Evolutionary conservation across 2,113 vertebrate species (phyloP).

Genomic region (Grantiella picta): DNA sequence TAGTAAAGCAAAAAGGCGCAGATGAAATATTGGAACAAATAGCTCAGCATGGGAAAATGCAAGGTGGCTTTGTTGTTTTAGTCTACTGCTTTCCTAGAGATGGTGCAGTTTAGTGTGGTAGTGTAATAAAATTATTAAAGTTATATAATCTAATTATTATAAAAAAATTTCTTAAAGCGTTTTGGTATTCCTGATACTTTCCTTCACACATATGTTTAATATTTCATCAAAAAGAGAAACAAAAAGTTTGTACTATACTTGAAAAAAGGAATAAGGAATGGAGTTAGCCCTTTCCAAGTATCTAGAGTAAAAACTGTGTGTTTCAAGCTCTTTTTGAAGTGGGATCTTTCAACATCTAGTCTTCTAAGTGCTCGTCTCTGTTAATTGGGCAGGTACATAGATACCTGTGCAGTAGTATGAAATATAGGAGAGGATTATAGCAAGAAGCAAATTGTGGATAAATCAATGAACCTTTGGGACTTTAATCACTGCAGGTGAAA

Average conservation of each 20-base stretch:
- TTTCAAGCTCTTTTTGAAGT: constrained; percentile 33
- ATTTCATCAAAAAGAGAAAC: constrained; percentile 37
- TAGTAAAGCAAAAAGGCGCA: background rate
- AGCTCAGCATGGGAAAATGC: background rate
- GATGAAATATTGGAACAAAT: background rate
- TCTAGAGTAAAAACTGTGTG: background rate
- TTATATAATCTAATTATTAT: background rate
- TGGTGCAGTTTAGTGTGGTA: background rate
- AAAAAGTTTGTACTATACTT: background rate
- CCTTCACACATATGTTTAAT: background rate
- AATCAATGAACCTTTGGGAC: background rate
- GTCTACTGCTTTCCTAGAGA: background rate
- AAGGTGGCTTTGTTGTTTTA: background rate
- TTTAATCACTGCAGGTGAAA: background rate
- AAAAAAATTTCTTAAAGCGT: background rate
- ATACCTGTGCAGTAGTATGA: background rate
- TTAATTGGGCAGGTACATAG: background rate
- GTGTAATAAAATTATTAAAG: background rate
- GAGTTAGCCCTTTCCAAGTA: background rate
- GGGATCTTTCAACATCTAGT: background rate
- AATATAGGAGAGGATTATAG: background rate
- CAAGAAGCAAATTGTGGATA: background rate
- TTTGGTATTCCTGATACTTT: background rate
- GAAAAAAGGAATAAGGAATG: background rate
- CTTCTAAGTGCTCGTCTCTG: background rate